Evolutionary conservation across 2,113 vertebrate species (phyloP), one percentile per base, ranked within the genome.

Genomic region (Gasterosteus aculeatus): DNA sequence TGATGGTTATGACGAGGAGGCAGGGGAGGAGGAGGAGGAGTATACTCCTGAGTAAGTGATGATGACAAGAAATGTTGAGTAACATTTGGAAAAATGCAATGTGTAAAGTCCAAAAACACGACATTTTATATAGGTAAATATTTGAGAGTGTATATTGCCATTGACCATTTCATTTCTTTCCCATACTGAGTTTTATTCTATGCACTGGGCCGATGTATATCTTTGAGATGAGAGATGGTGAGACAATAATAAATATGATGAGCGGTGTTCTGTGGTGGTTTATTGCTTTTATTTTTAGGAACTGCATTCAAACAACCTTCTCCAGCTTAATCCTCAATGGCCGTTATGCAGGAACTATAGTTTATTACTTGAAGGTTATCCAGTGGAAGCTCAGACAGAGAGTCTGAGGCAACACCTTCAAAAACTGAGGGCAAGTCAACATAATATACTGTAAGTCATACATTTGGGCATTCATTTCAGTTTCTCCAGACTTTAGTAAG

Each of bases 201-300:
- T 90, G 89, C 91, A 89, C 90, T 91, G 86, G 85, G 90, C 69
- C 66, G 78, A 31, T 85, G 60, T 87, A 69, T 84, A 73, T 75
- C 84, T 81, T 79, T 71, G 44, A 78, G n/a, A 51, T 44, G 22
- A 83, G 75, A 80, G 74, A 75, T 49, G 59, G 60, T 53, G 79
- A 81, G 42, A 67, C 67, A 53, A 72, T 77, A 92, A 90, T 92
- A 91, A 90, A 91, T 19, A 49, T 58, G 41, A 83, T 16, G 19
- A 80, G 29, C 8, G 0, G 1, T 58, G 54, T 82, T 54, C 16
- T 33, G 38, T 16, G 26, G 54, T 74, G 11, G 1, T 26, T 80
- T 14, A 41, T 74, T 72, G 10, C 4, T 46, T 46, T 35, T 59
- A 5, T 9, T 59, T 16, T 35, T 19, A 35, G 31, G 15, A 59